A percentile compares a stretch with the other conserved stretches of the same genome.
phyloP scores from a whole-genome alignment of 2,888 invertebrate genomes.

The Cerceris rybyensis region DNA sequence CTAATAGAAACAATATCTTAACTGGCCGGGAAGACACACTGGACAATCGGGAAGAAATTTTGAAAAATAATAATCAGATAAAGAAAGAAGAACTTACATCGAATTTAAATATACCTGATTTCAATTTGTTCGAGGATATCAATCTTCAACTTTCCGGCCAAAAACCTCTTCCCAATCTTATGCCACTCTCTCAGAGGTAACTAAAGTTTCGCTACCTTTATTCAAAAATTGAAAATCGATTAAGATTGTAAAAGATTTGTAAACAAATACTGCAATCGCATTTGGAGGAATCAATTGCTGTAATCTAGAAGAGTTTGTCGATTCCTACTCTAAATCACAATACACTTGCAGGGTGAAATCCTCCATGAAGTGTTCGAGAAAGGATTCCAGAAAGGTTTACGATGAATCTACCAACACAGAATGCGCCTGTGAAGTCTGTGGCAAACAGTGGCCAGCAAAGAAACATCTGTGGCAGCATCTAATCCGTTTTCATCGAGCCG shows the following conservation, averaged over 20 bases:
- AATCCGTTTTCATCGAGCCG: constrained; percentile 84
- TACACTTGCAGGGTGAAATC: constrained; percentile 55
- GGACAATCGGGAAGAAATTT: constrained; percentile 30
- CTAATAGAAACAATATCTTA: not conserved
- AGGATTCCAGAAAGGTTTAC: constrained; percentile 83
- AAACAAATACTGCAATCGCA: too few species aligned
- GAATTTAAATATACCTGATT: constrained; percentile 79
- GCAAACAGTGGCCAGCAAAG: constrained; percentile 85
- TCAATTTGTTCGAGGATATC: constrained; percentile 80
- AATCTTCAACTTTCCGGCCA: constrained; percentile 79
- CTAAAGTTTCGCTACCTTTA: not conserved
- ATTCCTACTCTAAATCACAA: too few species aligned
- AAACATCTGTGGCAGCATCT: constrained; percentile 86
- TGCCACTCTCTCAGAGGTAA: constrained; percentile 72
- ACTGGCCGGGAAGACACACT: constrained; percentile 40
- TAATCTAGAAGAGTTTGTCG: too few species aligned
- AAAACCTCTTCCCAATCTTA: constrained; percentile 78
- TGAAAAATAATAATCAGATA: constrained; percentile 78
- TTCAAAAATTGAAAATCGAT: too few species aligned
- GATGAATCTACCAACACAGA: constrained; percentile 82
- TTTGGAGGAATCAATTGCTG: too few species aligned
- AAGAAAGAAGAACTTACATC: constrained; percentile 71
- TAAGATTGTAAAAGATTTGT: too few species aligned
- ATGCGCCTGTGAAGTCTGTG: constrained; percentile 83
- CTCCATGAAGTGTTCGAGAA: constrained; percentile 76